A percentile compares a stretch with the other conserved stretches of the same genome.
These are phyloP conservation scores for Oryctolagus cuniculus DNA, from an alignment of 2,113 vertebrate genomes.

Conservation along the genomic window DNA sequence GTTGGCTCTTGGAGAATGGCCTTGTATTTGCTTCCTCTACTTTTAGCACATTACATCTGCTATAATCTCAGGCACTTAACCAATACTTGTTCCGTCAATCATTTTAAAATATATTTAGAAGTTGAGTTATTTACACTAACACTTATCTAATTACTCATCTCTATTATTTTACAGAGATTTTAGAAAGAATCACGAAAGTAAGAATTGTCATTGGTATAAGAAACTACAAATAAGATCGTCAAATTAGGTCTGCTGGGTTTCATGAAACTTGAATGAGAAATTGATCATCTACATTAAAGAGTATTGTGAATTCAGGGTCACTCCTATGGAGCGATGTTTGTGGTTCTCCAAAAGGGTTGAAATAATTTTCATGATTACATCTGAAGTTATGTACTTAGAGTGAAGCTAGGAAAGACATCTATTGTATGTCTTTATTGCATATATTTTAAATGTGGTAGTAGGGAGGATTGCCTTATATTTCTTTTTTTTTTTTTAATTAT, in stretches of 20 bases:
- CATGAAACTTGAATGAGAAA: background rate
- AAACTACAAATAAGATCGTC: slow-evolving; percentile 17
- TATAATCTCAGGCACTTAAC: background rate
- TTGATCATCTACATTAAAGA: background rate
- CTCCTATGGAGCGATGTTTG: background rate
- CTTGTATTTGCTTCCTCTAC: background rate
- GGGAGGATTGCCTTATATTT: slow-evolving; percentile 45
- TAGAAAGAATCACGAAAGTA: background rate
- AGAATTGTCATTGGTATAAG: slow-evolving; percentile 39
- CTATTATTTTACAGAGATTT: slow-evolving; percentile 37
- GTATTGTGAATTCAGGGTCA: background rate
- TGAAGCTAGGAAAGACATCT: background rate
- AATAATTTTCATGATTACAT: slow-evolving; percentile 46
- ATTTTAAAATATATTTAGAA: slow-evolving; percentile 18
- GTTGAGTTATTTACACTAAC: background rate
- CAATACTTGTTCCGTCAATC: background rate
- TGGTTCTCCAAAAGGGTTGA: background rate
- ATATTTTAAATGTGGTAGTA: slow-evolving; percentile 3
- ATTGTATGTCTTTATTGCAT: slow-evolving; percentile 28
- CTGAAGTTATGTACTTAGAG: background rate
- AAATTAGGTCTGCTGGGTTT: background rate
- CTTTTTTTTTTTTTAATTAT: no score
- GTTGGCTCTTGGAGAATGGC: background rate
- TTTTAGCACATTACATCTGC: slow-evolving; percentile 8
- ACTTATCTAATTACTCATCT: background rate